phyloP scores from a whole-genome alignment of 2,113 vertebrate genomes.

The Pseudolaguvia tuberculata region DNA sequence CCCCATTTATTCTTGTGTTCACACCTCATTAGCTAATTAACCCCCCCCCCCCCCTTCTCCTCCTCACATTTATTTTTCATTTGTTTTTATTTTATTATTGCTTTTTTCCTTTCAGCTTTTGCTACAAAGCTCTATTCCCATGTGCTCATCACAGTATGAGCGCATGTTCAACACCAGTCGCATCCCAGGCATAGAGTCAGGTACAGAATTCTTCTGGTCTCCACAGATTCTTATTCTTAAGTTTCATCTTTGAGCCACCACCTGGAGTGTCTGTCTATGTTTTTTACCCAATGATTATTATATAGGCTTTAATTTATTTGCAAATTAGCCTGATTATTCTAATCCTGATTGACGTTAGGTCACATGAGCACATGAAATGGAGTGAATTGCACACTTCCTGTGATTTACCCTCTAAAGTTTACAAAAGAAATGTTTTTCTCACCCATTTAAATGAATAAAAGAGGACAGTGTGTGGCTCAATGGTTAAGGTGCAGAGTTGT shows the following conservation, averaged over 20 bases:
- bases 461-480: too few relatives aligned
- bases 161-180: constrained; percentile 90
- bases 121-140: constrained; percentile 86
- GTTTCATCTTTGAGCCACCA: neutral
- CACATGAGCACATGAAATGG: neutral
- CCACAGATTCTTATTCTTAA: neutral
- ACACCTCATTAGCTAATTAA: neutral
- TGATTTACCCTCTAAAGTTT: too few relatives aligned
- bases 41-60: neutral
- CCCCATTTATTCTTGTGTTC: neutral
- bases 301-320: neutral
- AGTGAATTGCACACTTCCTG: neutral
- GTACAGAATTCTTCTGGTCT: constrained; percentile 63
- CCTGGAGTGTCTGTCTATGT: neutral
- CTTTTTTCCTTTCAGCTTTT: constrained; percentile 71
- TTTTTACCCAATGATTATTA: neutral
- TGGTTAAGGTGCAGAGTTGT: too few relatives aligned
- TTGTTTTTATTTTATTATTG: constrained; percentile 54
- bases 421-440: too few relatives aligned
- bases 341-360: neutral
- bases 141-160: constrained; percentile 96
- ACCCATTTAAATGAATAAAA: too few relatives aligned
- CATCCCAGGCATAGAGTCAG: constrained; percentile 88
- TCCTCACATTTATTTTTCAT: constrained; percentile 37
- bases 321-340: neutral